Conservation (phyloP, 2,888 invertebrate species). For the Carterocephalus palaemon region DNA sequence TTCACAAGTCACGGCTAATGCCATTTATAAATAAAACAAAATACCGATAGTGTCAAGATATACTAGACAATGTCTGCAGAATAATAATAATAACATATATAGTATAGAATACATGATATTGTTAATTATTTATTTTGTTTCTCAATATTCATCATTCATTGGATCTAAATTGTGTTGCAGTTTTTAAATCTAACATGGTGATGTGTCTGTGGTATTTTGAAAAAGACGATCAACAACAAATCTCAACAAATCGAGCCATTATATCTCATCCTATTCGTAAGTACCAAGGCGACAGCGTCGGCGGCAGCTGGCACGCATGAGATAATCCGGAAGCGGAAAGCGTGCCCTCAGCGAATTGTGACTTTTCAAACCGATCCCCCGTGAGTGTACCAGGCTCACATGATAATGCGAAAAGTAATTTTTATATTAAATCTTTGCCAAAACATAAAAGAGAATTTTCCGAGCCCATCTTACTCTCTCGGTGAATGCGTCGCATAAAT, state of each 20-base stretch:
- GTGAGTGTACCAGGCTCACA: constrained; percentile 61
- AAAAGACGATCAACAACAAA: too few relatives aligned
- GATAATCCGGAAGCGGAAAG: constrained; percentile 61
- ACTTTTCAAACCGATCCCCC: constrained; percentile 52
- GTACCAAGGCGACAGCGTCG: constrained; percentile 48
- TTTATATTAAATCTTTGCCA: constrained; percentile 73
- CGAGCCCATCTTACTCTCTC: constrained; percentile 54
- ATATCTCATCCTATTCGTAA: constrained; percentile 43
- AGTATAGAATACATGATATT: too few relatives aligned
- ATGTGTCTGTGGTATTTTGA: too few relatives aligned
- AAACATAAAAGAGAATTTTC: constrained; percentile 72
- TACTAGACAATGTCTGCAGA: too few relatives aligned
- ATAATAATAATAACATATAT: too few relatives aligned
- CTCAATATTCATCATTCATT: too few relatives aligned
- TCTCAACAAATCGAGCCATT: constrained; percentile 5
- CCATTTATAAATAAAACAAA: too few relatives aligned
- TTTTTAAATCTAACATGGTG: too few relatives aligned
- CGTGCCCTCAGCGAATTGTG: constrained; percentile 52
- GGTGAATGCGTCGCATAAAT: constrained; percentile 69
- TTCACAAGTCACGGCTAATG: too few relatives aligned
- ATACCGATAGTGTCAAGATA: too few relatives aligned
- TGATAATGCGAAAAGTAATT: constrained; percentile 75
- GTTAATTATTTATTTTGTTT: too few relatives aligned
- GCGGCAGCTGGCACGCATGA: constrained; percentile 70
- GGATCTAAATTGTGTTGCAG: too few relatives aligned